These are phyloP conservation scores for Cephus nigrinus DNA, from an alignment of 2,888 invertebrate species.

Conservation along the genomic window DNA sequence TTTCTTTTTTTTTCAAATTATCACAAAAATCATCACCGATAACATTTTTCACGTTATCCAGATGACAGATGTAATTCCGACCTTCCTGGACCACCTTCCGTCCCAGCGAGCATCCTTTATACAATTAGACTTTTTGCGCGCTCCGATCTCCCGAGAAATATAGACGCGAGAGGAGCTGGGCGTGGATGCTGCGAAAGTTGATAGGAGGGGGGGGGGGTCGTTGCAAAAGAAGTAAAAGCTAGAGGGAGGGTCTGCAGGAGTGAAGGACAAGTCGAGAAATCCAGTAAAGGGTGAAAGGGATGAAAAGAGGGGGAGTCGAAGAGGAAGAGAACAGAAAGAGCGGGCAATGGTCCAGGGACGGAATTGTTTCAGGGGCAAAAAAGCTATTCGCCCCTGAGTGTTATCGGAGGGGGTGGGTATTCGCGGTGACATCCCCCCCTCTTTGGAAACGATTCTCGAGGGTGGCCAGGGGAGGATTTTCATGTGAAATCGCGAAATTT, in stretches of 20 bases:
- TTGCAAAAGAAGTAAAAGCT: conserved; percentile 21
- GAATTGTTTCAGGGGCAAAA: conserved; percentile 58
- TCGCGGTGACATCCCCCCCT: conserved; percentile 31
- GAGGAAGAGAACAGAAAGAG: conserved; percentile 25
- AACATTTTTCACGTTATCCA: background rate
- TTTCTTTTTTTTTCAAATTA: background rate
- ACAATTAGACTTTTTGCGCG: conserved; percentile 60
- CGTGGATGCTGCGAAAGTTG: conserved; percentile 23
- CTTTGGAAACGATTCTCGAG: conserved; percentile 21
- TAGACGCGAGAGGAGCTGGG: conserved; percentile 31
- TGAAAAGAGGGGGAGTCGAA: background rate
- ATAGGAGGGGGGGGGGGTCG: conserved; percentile 11
- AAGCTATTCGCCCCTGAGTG: conserved; percentile 57
- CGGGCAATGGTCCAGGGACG: conserved; percentile 55
- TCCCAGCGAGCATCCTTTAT: conserved; percentile 48
- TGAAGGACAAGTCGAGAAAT: background rate
- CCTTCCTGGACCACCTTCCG: background rate
- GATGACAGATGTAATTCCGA: background rate
- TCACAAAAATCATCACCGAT: background rate
- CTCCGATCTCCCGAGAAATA: conserved; percentile 48
- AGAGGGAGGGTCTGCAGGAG: background rate
- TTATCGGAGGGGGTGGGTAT: conserved; percentile 55
- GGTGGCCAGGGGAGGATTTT: conserved; percentile 19
- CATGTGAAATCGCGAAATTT: background rate
- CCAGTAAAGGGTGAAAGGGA: background rate